Conservation (phyloP, 2,888 invertebrate genomes). For the Caenorhabditis afra region DNA sequence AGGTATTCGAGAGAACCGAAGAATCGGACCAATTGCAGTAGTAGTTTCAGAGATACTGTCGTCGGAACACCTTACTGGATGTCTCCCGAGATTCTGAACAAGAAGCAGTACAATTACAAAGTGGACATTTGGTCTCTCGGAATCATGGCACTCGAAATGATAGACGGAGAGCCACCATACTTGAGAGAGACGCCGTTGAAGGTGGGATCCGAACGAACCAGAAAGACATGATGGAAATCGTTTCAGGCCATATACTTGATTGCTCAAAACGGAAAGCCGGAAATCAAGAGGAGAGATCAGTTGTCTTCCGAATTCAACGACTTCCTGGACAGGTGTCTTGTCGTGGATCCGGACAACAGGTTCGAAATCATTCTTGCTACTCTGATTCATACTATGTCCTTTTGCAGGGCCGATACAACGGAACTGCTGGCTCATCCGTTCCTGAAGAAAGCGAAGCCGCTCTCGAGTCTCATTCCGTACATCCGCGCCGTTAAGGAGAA, state of each 20-base stretch:
- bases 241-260: slow-evolving; percentile 89
- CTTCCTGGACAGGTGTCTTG: slow-evolving; percentile 86
- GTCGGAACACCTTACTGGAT: slow-evolving; percentile 84
- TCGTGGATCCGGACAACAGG: slow-evolving; percentile 70
- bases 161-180: slow-evolving; percentile 94
- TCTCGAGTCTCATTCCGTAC: slow-evolving; percentile 89
- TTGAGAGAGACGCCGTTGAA: slow-evolving; percentile 90
- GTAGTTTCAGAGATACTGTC: slow-evolving; percentile 73
- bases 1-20: slow-evolving; percentile 88
- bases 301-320: slow-evolving; percentile 85
- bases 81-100: slow-evolving; percentile 86
- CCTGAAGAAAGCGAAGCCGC: slow-evolving; percentile 88
- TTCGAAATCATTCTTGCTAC: slow-evolving; percentile 5
- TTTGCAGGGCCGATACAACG: slow-evolving; percentile 86
- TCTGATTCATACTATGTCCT: neutral
- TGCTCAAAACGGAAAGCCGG: slow-evolving; percentile 94
- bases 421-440: slow-evolving; percentile 93
- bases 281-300: slow-evolving; percentile 89
- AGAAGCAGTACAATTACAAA: slow-evolving; percentile 79
- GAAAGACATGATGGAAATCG: neutral
- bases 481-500: slow-evolving; percentile 91
- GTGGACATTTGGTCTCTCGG: slow-evolving; percentile 92
- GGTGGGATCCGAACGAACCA: slow-evolving; percentile 58
- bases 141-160: slow-evolving; percentile 97
- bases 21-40: neutral